Percentiles rank a stretch among this genome's conserved stretches.
Conservation (phyloP, 1,140 invertebrate genomes). For the Pogonognathellus flavescens region DNA sequence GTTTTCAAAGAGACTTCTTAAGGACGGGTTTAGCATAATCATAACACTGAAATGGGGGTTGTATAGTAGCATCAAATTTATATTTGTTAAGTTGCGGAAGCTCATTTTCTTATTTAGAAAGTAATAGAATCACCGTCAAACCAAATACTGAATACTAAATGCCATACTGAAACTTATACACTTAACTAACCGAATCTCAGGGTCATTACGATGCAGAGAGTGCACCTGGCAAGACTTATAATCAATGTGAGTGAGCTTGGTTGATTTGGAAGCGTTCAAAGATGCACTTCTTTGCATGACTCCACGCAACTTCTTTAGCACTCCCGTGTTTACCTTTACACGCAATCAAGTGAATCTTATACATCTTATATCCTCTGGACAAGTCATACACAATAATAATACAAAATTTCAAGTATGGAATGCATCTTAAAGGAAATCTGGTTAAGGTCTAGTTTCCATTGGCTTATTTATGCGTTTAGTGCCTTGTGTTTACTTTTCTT, state of each 20-base stretch:
- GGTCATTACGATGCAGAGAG: not conserved
- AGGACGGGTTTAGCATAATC: constrained; percentile 10
- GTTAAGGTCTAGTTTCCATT: not conserved
- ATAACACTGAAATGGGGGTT: not conserved
- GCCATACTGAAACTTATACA: not conserved
- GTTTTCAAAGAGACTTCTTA: not conserved
- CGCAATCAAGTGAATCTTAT: not conserved
- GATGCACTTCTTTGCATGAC: not conserved
- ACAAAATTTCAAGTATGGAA: no score
- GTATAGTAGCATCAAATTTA: not conserved
- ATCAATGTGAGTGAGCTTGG: no score
- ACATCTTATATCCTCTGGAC: not conserved
- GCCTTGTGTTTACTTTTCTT: constrained; percentile 27
- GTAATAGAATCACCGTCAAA: constrained; percentile 38
- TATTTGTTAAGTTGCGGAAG: not conserved
- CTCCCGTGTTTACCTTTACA: constrained; percentile 21
- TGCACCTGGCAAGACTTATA: constrained; percentile 8
- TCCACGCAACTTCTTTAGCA: not conserved
- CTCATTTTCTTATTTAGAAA: constrained; percentile 11
- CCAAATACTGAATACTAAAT: constrained; percentile 24
- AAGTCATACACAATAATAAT: no score
- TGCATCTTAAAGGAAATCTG: not conserved
- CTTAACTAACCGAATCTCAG: not conserved
- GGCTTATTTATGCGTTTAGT: not conserved
- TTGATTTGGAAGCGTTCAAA: no score